Evolutionary conservation across 2,797 vertebrate species (phyloP).

Genomic region (Nasua narica): DNA sequence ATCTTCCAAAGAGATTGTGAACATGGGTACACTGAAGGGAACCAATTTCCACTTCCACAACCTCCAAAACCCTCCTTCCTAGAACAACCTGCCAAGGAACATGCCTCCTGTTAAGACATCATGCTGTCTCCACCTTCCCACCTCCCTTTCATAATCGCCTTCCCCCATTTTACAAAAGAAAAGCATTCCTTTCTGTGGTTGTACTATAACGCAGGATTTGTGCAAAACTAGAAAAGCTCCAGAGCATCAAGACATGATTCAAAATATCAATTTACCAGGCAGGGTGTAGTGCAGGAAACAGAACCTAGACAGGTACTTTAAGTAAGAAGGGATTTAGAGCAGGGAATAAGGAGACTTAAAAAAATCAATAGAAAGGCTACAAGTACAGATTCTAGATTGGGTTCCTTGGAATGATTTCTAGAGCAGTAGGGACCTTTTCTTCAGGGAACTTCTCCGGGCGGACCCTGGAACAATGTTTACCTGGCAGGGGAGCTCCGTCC

Average conservation of each 20-base stretch:
- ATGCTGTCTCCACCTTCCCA: neutral
- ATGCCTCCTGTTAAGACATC: neutral
- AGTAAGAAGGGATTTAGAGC: neutral
- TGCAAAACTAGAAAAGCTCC: neutral
- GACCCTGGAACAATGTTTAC: neutral
- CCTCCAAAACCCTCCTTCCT: neutral
- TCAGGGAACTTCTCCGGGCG: neutral
- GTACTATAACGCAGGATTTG: neutral
- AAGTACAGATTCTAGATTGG: neutral
- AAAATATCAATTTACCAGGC: neutral
- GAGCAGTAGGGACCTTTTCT: neutral
- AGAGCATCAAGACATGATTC: neutral
- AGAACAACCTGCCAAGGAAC: neutral
- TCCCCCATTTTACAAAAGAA: neutral
- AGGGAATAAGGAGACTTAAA: neutral
- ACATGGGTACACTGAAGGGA: neutral
- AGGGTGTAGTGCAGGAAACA: neutral
- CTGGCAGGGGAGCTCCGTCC: fast-evolving
- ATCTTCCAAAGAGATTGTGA: neutral
- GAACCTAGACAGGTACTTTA: neutral
- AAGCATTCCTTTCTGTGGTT: neutral
- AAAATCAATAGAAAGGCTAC: neutral
- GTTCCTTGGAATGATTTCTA: neutral
- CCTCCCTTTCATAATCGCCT: neutral
- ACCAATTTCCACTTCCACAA: neutral